Evolutionary conservation across 2,797 vertebrate species (phyloP), one percentile per base, ranked within the genome.

Genomic region (Astyanax mexicanus): DNA sequence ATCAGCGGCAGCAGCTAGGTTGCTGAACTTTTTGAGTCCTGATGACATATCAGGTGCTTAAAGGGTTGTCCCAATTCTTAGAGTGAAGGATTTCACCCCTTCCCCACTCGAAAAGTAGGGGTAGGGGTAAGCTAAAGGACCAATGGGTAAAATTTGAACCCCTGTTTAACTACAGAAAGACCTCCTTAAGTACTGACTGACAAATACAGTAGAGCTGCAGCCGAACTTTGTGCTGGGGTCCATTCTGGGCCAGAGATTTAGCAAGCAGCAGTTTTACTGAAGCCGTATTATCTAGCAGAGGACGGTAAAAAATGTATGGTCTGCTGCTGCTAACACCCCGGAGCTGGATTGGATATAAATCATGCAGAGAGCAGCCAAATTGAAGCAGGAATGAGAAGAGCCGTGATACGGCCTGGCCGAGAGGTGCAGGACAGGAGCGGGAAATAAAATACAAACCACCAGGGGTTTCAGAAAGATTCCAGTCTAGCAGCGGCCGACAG

Each of bases 271-370:
- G 19, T 21, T 29, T 45, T 45, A 65, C 37, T 23, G 21, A 44
- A 44, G 45, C 13, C 27, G 11, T 6, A 25, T 23, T 42, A 42
- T 64, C 38, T 25, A 64, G 25, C 21, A 44, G 6, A 38, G 13
- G 12, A 44, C 3, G n/a, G 40, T 27, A n/a, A 29, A 62, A 45
- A 37, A 29, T 61, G 38, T 42, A 45, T 27, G 13, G 62, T 15
- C 23, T 29, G 23, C 61, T 45, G 27, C 38, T 65, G 23, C 40
- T 65, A 29, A 65, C 23, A 45, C 62, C 40, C 45, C 62, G 45
- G 12, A 17, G 40, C 40, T 65, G 42, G 40, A n/a, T 65, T 65
- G 45, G 40, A 71, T 32, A 44, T 57, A 32, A 71, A 71, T 57
- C 55, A 19, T 44, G 40, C 19, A 58, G 17, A 15, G 38, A 35